A percentile compares a stretch with the other conserved stretches of the same genome.
Evolutionary conservation across 2,113 vertebrate genomes (phyloP).

Genomic region (Crotophaga sulcirostris): DNA sequence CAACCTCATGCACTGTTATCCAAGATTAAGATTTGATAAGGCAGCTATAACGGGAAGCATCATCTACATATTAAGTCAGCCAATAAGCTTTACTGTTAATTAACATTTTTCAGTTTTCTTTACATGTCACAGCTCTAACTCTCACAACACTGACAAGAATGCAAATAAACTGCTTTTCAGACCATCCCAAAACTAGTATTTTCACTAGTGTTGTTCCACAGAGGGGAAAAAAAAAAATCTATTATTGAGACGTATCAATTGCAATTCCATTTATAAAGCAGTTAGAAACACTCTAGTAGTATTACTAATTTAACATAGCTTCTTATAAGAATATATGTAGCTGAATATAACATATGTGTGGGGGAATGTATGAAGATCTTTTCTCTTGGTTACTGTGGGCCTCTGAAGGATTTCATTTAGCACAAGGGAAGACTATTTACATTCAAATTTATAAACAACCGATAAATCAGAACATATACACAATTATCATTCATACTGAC

Average conservation of each 20-base stretch:
- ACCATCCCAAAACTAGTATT: neutral
- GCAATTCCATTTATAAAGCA: neutral
- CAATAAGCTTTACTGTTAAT: slow-evolving; percentile 35
- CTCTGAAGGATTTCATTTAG: neutral
- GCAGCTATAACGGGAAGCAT: slow-evolving; percentile 20
- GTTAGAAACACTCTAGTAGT: neutral
- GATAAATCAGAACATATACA: neutral
- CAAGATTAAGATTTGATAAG: slow-evolving; percentile 11
- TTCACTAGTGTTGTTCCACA: neutral
- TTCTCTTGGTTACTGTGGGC: neutral
- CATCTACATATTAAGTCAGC: neutral
- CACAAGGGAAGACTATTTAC: neutral
- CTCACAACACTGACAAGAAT: neutral
- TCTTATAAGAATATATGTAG: neutral
- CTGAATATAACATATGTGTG: neutral
- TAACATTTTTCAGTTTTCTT: slow-evolving; percentile 14
- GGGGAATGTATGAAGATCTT: neutral
- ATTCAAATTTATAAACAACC: neutral
- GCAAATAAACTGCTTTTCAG: neutral
- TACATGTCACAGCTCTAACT: neutral
- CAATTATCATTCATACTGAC: neutral
- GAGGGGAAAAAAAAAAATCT: neutral
- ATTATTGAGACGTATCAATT: neutral
- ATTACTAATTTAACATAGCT: neutral
- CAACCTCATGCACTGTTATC: slow-evolving; percentile 11